phyloP scores from a whole-genome alignment of 2,113 vertebrate genomes.

The Bambusicola thoracicus region DNA sequence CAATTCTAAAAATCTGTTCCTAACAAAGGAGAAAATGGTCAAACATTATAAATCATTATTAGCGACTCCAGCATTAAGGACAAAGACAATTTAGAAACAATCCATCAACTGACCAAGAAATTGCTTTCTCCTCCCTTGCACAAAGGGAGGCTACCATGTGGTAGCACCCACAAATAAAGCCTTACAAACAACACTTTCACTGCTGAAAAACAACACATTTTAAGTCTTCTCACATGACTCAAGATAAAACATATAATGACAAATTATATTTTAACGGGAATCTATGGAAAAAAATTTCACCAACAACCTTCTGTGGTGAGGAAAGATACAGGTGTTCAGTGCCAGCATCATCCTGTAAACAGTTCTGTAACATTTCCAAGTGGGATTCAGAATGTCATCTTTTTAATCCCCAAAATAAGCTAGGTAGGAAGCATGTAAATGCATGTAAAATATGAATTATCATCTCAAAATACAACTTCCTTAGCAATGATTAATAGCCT shows the following conservation, averaged over 20 bases:
- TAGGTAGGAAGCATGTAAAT: background rate
- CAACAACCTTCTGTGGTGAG: background rate
- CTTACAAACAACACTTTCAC: background rate
- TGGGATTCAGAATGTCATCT: background rate
- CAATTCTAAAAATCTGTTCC: background rate
- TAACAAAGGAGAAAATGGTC: background rate
- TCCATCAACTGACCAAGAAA: constrained; percentile 37
- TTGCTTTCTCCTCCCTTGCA: background rate
- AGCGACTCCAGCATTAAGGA: constrained; percentile 19
- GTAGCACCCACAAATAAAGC: background rate
- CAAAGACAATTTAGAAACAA: constrained; percentile 53
- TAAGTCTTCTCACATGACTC: background rate
- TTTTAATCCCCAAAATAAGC: background rate
- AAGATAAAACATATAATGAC: background rate
- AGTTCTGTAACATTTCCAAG: background rate
- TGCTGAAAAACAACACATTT: constrained; percentile 4
- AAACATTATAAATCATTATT: constrained; percentile 54
- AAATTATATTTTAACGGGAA: constrained; percentile 40
- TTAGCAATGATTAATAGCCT: background rate
- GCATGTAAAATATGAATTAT: background rate
- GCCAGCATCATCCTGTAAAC: background rate
- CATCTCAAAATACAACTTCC: background rate
- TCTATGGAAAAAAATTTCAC: constrained; percentile 21
- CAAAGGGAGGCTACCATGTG: background rate
- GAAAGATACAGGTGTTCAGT: background rate